A percentile compares a stretch with the other conserved stretches of the same genome.
Conservation (phyloP, 2,888 invertebrate genomes). For the Ctena decussata region DNA sequence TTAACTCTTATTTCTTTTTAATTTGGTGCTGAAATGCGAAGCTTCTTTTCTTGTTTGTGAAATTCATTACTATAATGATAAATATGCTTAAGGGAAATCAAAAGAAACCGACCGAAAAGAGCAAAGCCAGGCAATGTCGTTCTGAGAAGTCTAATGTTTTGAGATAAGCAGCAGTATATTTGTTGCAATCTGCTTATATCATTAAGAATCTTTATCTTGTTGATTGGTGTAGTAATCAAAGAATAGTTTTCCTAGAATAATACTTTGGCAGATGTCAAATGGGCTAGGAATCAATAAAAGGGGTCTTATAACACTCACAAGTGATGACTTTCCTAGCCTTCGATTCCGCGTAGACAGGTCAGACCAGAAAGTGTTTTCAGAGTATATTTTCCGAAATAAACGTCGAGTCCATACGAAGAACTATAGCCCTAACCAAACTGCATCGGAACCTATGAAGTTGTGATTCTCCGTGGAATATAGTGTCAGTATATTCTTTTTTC, state of each 20-base stretch:
- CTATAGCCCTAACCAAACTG: no score
- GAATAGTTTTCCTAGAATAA: background rate
- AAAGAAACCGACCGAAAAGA: constrained; percentile 44
- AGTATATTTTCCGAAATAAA: no score
- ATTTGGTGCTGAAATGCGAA: constrained; percentile 12
- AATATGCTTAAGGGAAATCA: constrained; percentile 58
- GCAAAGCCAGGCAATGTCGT: constrained; percentile 56
- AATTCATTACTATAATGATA: constrained; percentile 52
- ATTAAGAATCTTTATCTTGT: background rate
- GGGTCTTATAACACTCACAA: no score
- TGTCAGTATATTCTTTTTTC: no score
- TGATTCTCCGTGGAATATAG: no score
- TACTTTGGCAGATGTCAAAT: constrained; percentile 3
- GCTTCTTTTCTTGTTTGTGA: constrained; percentile 37
- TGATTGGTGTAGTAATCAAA: constrained; percentile 10
- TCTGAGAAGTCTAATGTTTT: constrained; percentile 44
- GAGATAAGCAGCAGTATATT: constrained; percentile 40
- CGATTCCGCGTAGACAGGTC: no score
- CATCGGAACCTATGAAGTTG: no score
- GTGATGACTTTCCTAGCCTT: no score
- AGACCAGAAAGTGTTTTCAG: no score
- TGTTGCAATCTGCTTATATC: background rate
- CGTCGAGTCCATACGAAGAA: no score
- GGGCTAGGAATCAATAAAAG: no score
- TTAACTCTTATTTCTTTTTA: constrained; percentile 16